Evolutionary conservation across 2,113 vertebrate species (phyloP), one percentile per base, ranked within the genome.

Genomic region (Alexandromys fortis): DNA sequence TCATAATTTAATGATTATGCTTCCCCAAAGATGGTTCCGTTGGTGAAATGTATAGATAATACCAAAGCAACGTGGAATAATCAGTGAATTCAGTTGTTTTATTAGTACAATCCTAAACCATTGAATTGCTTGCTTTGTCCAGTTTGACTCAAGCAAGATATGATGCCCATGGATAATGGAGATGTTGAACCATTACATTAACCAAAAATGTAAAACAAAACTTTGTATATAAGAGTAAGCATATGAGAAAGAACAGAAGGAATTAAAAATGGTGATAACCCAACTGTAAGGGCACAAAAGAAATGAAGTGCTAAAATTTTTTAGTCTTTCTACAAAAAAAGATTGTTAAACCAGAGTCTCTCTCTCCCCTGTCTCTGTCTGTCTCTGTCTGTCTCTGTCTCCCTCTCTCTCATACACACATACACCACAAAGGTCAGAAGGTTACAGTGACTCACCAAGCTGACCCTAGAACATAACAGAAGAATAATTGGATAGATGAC

Each of bases 151-250:
- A 95, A 5, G 3, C 49, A 94, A 49, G 55, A 81, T 91, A 35
- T 72, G 35, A 86, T 61, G 21, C 9, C 63, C 61, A 91, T 35
- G 86, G 47, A 79, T 81, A 90, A 73, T 81, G 38, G 81, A 90
- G 45, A 90, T 85, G 21, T 38, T 78, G 38, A 89, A 75, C 3
- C 21, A 65, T 75, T 78, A 70, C 6, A 42, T 82, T 88, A 90
- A 83, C 14, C 65, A 95, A 73, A 95, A 90, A 4, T 10, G 30
- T 81, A 33, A 90, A 91, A 63, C 22, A 86, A 89, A 97, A 93
- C 38, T 4, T n/a, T 21, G 47, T 65, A 4, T 85, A 33, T 38
- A 35, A 85, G 30, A 96, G 70, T 94, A 85, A 68, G 67, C 52
- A 45, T 7, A 70, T 73, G 81, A 79, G 38, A 75, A 92, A 90